These are phyloP conservation scores for Sebastiscus albofasciatus DNA, from an alignment of 2,797 vertebrate species.

Conservation along the genomic window DNA sequence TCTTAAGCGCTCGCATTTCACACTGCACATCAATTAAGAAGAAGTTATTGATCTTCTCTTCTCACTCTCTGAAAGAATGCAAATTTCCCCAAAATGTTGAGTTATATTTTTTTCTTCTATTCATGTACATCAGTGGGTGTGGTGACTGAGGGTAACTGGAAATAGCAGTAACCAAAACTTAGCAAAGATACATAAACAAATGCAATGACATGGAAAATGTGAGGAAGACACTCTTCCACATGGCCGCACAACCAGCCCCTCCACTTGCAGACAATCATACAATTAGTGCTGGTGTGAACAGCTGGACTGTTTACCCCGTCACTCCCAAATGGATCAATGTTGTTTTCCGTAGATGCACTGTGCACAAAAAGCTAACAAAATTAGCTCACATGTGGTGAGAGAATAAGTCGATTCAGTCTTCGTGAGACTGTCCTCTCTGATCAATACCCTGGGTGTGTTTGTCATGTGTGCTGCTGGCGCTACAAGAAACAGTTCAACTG, in stretches of 20 bases:
- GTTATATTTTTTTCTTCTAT: not conserved
- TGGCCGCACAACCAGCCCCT: not conserved
- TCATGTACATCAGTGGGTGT: not conserved
- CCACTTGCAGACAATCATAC: not conserved
- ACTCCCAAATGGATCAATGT: not conserved
- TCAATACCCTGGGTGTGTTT: not conserved
- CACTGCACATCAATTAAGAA: not conserved
- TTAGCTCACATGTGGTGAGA: not conserved
- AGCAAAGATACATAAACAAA: not conserved
- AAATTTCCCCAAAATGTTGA: not conserved
- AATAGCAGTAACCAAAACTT: not conserved
- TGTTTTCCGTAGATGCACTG: not conserved
- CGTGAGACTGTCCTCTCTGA: not conserved
- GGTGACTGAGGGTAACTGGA: not conserved
- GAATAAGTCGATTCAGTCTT: not conserved
- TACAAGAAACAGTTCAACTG: slow-evolving; percentile 9
- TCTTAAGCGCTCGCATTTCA: too few relatives aligned
- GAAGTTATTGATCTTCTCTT: not conserved
- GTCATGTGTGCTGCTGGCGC: slow-evolving; percentile 1
- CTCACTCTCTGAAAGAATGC: not conserved
- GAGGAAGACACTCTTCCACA: slow-evolving; percentile 2
- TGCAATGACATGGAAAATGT: slow-evolving; percentile 16
- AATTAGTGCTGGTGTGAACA: slow-evolving; percentile 4
- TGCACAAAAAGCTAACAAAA: not conserved
- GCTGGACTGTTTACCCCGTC: not conserved